Base-by-base conservation (phyloP, 1,140 invertebrate species). In the Pissodes strobi region DNA sequence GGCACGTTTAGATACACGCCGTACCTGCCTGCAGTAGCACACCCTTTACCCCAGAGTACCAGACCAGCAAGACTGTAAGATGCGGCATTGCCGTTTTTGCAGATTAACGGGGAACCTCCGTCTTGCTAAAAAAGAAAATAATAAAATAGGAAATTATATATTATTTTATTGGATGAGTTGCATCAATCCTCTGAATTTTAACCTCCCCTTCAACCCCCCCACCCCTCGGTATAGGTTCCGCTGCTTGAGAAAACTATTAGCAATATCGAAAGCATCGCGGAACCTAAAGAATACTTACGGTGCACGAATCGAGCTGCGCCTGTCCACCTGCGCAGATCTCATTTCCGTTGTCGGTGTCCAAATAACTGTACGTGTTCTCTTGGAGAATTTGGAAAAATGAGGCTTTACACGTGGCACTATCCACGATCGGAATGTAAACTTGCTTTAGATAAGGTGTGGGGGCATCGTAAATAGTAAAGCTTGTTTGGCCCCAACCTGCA, bases 11-110 rank as follows among this genome's bases (percentile, higher is more conserved):
- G 65, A 43, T 73, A 73, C 1, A 73, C 72, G 1, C 70, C 72
- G 39, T 70, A 69, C 1, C 72, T 76, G 17, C 59, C 66, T 9
- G 55, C 18, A 38, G 1, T 10, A 8, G 66, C 72, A 49, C 83
- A 84, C 3, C 80, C 80, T 56, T 89, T 86, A 10, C 88, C 88
- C 88, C 88, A 90, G 8, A 86, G 83, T 0, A 89, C 87, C n/a
- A 90, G 78, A 1, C 89, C 88, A 8, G 80, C 82, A 8, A 88
- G 80, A 19, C 83, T 79, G 71, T 83, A 86, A 52, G 83, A 82
- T 0, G 70, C 49, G 3, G 68, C 9, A 17, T 78, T 76, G 22
- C 86, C 77, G 2, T 83, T 37, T 2, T 2, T 83, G 67, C 89
- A 91, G 0, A 85, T 83, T 6, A 91, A 75, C 1, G 88, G 88